These are phyloP conservation scores for Idaea straminata DNA, from an alignment of 2,888 invertebrate species.

Conservation along the genomic window DNA sequence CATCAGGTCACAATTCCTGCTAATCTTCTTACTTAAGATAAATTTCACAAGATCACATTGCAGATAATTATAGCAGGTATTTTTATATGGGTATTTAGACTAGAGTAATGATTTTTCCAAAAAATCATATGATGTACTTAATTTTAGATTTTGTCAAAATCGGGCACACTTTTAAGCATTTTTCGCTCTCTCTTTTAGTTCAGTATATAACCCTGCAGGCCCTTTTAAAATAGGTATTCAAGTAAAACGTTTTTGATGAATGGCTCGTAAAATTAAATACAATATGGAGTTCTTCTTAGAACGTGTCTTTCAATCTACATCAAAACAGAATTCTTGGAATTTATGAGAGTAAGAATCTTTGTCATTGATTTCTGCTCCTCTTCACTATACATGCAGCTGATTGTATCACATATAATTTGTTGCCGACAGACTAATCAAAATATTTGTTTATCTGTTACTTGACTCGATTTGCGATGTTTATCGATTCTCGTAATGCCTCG, in stretches of 20 bases:
- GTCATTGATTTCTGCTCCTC: background rate
- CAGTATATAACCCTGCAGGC: too few species aligned
- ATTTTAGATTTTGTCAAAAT: too few species aligned
- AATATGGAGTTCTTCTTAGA: background rate
- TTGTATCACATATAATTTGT: slow-evolving; percentile 65
- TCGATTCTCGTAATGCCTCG: slow-evolving; percentile 57
- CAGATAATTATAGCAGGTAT: background rate
- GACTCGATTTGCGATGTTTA: slow-evolving; percentile 52
- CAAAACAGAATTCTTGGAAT: background rate
- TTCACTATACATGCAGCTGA: slow-evolving; percentile 32
- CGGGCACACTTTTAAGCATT: too few species aligned
- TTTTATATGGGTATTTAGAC: too few species aligned
- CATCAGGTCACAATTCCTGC: slow-evolving; percentile 39
- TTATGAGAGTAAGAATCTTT: background rate
- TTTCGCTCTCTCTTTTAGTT: too few species aligned
- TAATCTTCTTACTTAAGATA: slow-evolving; percentile 22
- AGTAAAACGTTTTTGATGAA: background rate
- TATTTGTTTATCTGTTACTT: slow-evolving; percentile 59
- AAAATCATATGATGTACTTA: too few species aligned
- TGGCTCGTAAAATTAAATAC: background rate
- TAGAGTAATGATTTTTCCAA: too few species aligned
- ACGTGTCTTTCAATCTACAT: background rate
- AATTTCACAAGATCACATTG: background rate
- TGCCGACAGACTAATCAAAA: slow-evolving; percentile 61
- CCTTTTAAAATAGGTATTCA: too few species aligned